phyloP scores from a whole-genome alignment of 2,113 vertebrate species.

The Chlamydotis undulata region DNA sequence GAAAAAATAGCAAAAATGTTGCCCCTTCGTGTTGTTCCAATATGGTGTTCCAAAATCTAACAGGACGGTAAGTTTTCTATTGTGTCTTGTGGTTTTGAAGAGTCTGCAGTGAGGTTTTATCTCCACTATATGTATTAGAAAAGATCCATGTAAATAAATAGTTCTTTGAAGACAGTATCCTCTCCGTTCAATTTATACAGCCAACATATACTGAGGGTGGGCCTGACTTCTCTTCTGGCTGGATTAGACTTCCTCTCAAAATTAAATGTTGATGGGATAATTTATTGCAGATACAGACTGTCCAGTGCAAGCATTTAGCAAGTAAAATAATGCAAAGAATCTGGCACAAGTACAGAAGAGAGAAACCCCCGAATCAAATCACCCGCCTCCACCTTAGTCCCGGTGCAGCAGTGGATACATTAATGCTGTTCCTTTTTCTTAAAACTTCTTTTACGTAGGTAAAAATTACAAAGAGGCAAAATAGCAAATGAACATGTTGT shows the following conservation, averaged over 20 bases:
- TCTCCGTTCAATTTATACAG: not conserved
- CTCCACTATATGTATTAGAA: not conserved
- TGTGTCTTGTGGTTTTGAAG: not conserved
- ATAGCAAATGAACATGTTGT: not conserved
- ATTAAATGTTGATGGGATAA: not conserved
- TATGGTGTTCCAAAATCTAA: not conserved
- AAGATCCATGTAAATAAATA: constrained; percentile 41
- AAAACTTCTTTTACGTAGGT: not conserved
- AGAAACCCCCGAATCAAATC: not conserved
- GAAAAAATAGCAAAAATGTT: not conserved
- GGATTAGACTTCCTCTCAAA: not conserved
- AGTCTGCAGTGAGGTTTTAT: constrained; percentile 7
- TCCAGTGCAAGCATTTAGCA: not conserved
- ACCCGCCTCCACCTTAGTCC: fast-evolving
- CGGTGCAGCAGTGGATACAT: not conserved
- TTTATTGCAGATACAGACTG: not conserved
- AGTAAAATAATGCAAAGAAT: not conserved
- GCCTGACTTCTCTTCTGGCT: not conserved
- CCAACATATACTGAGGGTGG: not conserved
- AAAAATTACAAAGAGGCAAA: not conserved
- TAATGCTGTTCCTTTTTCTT: not conserved
- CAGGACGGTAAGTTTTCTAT: not conserved
- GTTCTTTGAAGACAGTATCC: not conserved
- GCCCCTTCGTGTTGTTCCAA: not conserved
- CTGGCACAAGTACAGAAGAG: not conserved